Percentiles rank a stretch among this genome's conserved stretches.
Conservation (phyloP, 2,113 vertebrate species). For the Gambusia affinis region DNA sequence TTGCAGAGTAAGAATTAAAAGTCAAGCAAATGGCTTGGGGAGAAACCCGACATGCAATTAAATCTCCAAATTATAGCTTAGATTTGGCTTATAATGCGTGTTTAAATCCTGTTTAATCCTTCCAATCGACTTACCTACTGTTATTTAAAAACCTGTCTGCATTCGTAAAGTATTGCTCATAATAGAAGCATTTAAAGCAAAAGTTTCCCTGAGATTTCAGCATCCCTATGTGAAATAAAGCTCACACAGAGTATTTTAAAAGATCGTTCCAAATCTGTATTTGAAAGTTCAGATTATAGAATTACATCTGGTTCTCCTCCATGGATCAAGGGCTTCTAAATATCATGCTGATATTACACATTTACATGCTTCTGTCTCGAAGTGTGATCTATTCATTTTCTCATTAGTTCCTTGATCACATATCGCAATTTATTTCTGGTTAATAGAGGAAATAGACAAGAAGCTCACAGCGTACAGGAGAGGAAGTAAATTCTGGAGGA, state of each 20-base stretch:
- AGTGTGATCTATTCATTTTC: not conserved
- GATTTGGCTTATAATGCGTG: not conserved
- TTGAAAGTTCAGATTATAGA: slow-evolving; percentile 8
- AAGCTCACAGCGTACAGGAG: slow-evolving; percentile 93
- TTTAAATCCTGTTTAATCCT: not conserved
- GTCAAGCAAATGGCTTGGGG: slow-evolving; percentile 15
- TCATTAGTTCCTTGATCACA: slow-evolving; percentile 4
- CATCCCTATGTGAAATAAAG: slow-evolving; percentile 8
- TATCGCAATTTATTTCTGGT: slow-evolving; percentile 24
- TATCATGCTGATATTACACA: not conserved
- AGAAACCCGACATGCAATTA: slow-evolving; percentile 5
- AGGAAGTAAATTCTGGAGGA: slow-evolving; percentile 96
- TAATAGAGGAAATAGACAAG: slow-evolving; percentile 95
- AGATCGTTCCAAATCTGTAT: not conserved
- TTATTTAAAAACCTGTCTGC: slow-evolving; percentile 1
- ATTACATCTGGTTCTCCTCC: not conserved
- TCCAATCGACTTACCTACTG: not conserved
- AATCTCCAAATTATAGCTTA: not conserved
- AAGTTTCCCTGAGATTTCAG: not conserved
- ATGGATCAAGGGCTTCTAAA: too few species aligned
- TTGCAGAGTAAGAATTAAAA: slow-evolving; percentile 2
- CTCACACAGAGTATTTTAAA: slow-evolving; percentile 1
- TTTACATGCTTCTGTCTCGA: slow-evolving; percentile 8
- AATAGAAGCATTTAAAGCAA: slow-evolving; percentile 1
- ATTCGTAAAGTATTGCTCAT: slow-evolving; percentile 12